phyloP scores from a whole-genome alignment of 2,797 vertebrate species.

The Leucoraja ocellata region DNA sequence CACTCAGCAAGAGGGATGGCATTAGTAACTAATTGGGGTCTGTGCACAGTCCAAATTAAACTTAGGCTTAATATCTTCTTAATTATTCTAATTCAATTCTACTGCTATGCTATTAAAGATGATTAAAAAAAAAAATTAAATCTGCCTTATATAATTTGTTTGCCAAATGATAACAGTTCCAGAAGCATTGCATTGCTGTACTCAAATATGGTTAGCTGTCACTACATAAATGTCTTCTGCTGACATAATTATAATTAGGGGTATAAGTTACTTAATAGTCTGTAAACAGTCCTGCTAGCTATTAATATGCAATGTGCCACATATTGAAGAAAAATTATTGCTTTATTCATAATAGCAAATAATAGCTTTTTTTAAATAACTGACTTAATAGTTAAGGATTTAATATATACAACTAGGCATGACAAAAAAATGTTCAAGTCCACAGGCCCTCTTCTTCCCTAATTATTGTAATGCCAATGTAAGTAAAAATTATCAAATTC shows the following conservation, averaged over 20 bases:
- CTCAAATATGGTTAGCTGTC: background rate
- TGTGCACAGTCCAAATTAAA: background rate
- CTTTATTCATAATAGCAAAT: conserved; percentile 28
- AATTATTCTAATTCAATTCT: background rate
- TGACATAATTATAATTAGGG: conserved; percentile 25
- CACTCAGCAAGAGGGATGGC: background rate
- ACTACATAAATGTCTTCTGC: conserved; percentile 17
- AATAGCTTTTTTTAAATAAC: background rate
- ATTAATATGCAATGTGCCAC: conserved; percentile 11
- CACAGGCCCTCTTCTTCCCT: background rate
- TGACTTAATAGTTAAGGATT: conserved; percentile 19
- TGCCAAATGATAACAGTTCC: conserved; percentile 2
- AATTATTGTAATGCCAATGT: background rate
- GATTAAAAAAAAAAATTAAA: background rate
- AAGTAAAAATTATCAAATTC: background rate
- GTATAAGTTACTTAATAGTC: background rate
- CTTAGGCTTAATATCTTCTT: no score
- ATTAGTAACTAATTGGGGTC: background rate
- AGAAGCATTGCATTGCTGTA: background rate
- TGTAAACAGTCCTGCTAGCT: conserved; percentile 1
- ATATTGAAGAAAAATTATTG: conserved; percentile 35
- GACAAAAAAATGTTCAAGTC: background rate
- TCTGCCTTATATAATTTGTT: background rate
- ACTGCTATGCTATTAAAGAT: background rate
- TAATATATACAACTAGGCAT: background rate